These are phyloP conservation scores for Drosophila engyochracea DNA, from an alignment of 2,888 invertebrate species.

Conservation along the genomic window DNA sequence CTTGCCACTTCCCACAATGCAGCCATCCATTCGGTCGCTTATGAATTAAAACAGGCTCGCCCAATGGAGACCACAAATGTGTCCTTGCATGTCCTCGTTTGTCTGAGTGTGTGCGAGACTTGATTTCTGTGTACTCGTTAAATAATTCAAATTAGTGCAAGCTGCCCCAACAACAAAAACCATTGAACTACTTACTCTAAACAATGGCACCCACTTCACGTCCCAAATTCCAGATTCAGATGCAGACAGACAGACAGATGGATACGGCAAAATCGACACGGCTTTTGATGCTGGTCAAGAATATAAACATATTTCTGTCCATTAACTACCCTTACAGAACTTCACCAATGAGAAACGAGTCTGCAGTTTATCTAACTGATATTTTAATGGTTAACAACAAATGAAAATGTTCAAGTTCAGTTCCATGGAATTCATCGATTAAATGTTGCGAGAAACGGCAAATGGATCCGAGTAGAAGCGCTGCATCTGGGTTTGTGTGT, in stretches of 20 bases:
- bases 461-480: conserved; percentile 13
- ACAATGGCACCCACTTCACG: conserved; percentile 9
- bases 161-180: conserved; percentile 3
- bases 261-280: too few relatives aligned
- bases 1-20: conserved; percentile 1
- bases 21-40: conserved; percentile 10
- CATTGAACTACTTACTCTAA: not conserved
- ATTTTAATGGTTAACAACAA: not conserved
- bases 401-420: not conserved
- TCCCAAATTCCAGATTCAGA: not conserved
- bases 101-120: conserved; percentile 21
- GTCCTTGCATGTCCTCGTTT: conserved; percentile 11
- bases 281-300: too few relatives aligned
- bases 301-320: not conserved
- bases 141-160: conserved; percentile 57
- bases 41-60: conserved; percentile 21
- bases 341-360: not conserved
- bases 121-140: conserved; percentile 26
- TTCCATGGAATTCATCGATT: not conserved
- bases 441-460: conserved; percentile 10
- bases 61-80: conserved; percentile 28
- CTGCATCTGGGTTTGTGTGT: conserved; percentile 13
- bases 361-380: not conserved
- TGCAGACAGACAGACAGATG: too few relatives aligned
- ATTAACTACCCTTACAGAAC: not conserved